A percentile compares a stretch with the other conserved stretches of the same genome.
These are phyloP conservation scores for Bicyclus anynana DNA, from an alignment of 1,140 invertebrate genomes.

Conservation along the genomic window DNA sequence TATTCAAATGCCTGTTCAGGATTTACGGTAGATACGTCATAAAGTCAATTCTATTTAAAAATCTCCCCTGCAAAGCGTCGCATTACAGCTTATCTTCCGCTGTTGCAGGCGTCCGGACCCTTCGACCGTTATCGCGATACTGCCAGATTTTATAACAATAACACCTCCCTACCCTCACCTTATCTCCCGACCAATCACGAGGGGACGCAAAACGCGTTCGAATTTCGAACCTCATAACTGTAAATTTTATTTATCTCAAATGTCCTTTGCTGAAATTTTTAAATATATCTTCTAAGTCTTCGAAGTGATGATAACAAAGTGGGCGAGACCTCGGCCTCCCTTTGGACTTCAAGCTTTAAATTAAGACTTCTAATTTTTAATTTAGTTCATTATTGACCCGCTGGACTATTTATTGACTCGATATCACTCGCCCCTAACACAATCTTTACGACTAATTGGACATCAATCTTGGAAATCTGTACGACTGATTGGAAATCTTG, in stretches of 20 bases:
- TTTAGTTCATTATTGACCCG: no score
- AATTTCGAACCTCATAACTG: constrained; percentile 40
- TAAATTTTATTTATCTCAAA: constrained; percentile 17
- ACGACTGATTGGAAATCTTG: no score
- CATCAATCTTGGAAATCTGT: no score
- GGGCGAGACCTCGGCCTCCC: no score
- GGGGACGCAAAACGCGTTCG: constrained; percentile 38
- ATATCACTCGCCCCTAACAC: no score
- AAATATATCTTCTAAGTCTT: background rate
- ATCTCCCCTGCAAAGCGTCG: constrained; percentile 40
- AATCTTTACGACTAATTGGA: no score
- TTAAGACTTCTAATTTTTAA: no score
- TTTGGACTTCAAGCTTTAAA: no score
- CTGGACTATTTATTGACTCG: no score
- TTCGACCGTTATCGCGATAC: constrained; percentile 60
- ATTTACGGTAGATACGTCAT: constrained; percentile 29
- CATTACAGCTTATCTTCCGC: constrained; percentile 64
- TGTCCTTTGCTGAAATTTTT: background rate
- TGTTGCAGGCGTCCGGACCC: constrained; percentile 59
- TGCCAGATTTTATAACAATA: constrained; percentile 68
- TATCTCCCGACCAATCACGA: constrained; percentile 62
- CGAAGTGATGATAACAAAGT: background rate
- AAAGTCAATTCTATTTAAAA: constrained; percentile 56
- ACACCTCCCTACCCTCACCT: constrained; percentile 39
- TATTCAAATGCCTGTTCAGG: constrained; percentile 11